Conservation (phyloP, 2,113 vertebrate species). For the Callaeas wilsoni region DNA sequence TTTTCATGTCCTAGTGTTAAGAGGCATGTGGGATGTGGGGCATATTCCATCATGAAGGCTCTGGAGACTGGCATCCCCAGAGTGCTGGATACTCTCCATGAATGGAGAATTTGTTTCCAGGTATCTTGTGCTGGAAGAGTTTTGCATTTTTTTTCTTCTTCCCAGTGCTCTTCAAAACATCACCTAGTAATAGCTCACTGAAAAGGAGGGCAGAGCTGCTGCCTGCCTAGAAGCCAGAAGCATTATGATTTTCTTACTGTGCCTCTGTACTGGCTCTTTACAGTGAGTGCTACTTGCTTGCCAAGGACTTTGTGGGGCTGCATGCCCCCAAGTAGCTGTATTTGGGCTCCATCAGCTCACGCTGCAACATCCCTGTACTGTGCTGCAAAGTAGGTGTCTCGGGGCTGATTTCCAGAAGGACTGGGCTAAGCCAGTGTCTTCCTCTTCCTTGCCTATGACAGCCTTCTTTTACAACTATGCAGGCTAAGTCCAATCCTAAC, state of each 20-base stretch:
- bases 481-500: not conserved
- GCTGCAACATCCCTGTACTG: not conserved
- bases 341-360: not conserved
- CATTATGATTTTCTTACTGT: not conserved
- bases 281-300: not conserved
- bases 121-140: not conserved
- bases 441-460: not conserved
- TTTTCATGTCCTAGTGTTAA: not conserved
- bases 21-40: not conserved
- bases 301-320: not conserved
- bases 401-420: not conserved
- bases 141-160: not conserved
- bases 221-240: not conserved
- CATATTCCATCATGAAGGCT: not conserved
- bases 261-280: not conserved
- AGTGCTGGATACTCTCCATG: not conserved
- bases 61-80: not conserved
- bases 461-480: not conserved
- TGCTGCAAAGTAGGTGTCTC: not conserved
- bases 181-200: not conserved
- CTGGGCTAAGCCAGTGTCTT: not conserved
- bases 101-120: not conserved
- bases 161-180: not conserved
- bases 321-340: not conserved
- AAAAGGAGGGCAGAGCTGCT: not conserved